Evolutionary conservation across 2,888 invertebrate genomes (phyloP).

Genomic region (Lasioglossum lativentre): DNA sequence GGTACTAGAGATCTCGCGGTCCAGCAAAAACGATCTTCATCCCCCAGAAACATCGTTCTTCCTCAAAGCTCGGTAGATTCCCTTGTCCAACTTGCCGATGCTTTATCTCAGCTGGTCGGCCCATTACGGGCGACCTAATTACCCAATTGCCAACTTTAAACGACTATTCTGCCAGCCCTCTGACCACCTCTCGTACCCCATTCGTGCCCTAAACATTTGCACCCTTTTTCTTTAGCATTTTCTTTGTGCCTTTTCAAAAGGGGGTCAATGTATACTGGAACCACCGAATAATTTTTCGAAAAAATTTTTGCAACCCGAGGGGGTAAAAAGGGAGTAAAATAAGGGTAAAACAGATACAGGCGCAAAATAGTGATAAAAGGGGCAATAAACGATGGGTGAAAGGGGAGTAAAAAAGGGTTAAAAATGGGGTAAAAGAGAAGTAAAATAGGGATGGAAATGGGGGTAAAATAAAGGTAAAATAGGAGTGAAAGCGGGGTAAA

Average conservation of each 20-base stretch:
- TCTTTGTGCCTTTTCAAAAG: background rate
- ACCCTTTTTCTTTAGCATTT: background rate
- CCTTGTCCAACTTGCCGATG: background rate
- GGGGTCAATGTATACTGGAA: background rate
- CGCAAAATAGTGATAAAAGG: background rate
- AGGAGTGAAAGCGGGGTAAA: too few species aligned
- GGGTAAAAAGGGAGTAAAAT: background rate
- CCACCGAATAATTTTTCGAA: background rate
- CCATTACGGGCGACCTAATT: conserved; percentile 8
- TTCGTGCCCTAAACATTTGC: background rate
- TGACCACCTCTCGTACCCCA: background rate
- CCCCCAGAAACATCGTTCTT: background rate
- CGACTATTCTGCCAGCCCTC: background rate
- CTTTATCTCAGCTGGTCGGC: conserved; percentile 7
- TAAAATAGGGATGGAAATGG: too few species aligned
- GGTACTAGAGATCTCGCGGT: background rate
- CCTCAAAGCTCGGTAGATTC: background rate
- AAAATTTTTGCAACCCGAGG: background rate
- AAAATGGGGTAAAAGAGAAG: background rate
- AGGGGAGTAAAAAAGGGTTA: background rate
- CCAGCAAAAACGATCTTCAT: background rate
- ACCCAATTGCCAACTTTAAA: background rate
- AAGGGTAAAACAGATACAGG: background rate
- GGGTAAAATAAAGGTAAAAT: too few species aligned
- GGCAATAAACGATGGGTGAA: background rate